Evolutionary conservation across 2,113 vertebrate species (phyloP), one percentile per base, ranked within the genome.

Genomic region (Morone chrysops): DNA sequence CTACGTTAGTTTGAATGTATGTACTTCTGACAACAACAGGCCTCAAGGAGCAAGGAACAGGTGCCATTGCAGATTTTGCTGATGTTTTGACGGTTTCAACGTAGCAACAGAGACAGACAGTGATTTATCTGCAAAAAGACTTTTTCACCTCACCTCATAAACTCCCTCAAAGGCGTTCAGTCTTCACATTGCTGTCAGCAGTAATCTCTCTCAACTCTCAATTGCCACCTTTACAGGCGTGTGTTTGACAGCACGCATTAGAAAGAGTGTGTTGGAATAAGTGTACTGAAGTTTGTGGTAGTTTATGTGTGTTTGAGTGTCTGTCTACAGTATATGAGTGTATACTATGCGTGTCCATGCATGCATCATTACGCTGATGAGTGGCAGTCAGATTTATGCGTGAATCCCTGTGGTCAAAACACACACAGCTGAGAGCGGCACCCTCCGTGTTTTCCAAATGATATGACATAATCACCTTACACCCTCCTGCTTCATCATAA

Each of bases 41-140:
- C 59, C 61, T 43, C 9, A 43, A n/a, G 59, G n/a, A 53, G 25
- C 8, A 53, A 51, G 0, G 14, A 67, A 75, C 41, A 67, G 43
- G 2, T 75, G 38, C n/a, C 11, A 16, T 13, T 1, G 59, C 9
- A 31, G 40, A 70, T 53, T 36, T 66, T 2, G 17, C 40, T 48
- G 31, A 38, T 73, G 40, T 43, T 73, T 41, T 38, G 25, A 54
- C 45, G 17, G 40, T 41, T 18, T 31, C 38, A 25, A 16, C 0
- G 6, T 41, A 18, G 17, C 48, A 68, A 40, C 3, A 2, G 16
- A 72, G 88, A 83, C 43, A 41, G 43, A 70, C 51, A 43, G 66
- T 59, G 72, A 59, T 83, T 85, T 86, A 74, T 86, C 57, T 67
- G 62, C 57, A 70, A 73, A 77, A 14, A 68, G 76, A 77, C 72